phyloP scores from a whole-genome alignment of 2,888 invertebrate species.

The Herminia tarsipennalis region DNA sequence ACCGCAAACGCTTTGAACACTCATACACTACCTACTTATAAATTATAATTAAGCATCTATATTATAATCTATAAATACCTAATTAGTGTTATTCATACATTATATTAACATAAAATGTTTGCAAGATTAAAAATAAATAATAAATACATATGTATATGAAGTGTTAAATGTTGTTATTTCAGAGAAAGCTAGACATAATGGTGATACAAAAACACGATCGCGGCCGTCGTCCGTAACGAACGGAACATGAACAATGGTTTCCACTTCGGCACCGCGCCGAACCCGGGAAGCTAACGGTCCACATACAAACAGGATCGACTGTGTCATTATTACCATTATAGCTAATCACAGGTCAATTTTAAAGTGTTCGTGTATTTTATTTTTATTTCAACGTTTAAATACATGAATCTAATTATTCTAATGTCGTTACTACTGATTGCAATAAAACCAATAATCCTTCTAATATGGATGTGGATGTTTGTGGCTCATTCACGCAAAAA shows the following conservation, averaged over 20 bases:
- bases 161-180: too few relatives aligned
- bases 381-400: background rate
- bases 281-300: constrained; percentile 64
- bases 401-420: too few relatives aligned
- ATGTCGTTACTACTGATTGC: too few relatives aligned
- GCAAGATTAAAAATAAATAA: too few relatives aligned
- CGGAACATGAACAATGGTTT: constrained; percentile 56
- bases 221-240: constrained; percentile 54
- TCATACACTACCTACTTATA: constrained; percentile 19
- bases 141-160: too few relatives aligned
- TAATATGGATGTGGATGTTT: too few relatives aligned
- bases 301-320: constrained; percentile 49
- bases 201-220: constrained; percentile 47
- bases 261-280: constrained; percentile 32
- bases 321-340: constrained; percentile 38
- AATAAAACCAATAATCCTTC: too few relatives aligned
- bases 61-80: background rate
- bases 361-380: too few relatives aligned
- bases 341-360: constrained; percentile 35
- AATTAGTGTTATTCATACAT: background rate
- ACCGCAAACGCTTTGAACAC: constrained; percentile 20
- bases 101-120: too few relatives aligned
- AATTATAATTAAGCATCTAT: background rate
- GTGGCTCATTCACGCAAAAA: too few relatives aligned
- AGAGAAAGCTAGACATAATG: constrained; percentile 29